Percentiles rank a stretch among this genome's conserved stretches.
These are phyloP conservation scores for Archips xylosteana DNA, from an alignment of 2,888 invertebrate genomes.

Conservation along the genomic window DNA sequence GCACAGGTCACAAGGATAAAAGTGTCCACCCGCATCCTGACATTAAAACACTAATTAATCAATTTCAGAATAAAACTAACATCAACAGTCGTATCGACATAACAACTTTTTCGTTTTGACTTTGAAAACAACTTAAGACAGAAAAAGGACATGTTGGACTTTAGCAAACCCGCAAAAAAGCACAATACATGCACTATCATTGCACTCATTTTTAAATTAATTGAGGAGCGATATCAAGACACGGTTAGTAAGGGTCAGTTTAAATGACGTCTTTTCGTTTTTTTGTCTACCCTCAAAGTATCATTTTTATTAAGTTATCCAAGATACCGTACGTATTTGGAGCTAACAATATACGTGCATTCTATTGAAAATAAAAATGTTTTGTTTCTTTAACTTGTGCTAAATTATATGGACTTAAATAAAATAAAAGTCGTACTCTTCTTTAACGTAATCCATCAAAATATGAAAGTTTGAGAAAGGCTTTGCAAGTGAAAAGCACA, in stretches of 20 bases:
- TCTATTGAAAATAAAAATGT: neutral
- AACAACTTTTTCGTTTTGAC: slow-evolving; percentile 59
- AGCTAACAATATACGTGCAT: slow-evolving; percentile 33
- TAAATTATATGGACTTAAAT: neutral
- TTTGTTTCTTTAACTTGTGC: neutral
- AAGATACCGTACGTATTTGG: neutral
- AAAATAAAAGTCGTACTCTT: neutral
- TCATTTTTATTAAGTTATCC: slow-evolving; percentile 14
- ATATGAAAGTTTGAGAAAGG: neutral
- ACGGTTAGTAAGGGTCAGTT: slow-evolving; percentile 34
- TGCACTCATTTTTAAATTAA: slow-evolving; percentile 49
- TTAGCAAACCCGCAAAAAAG: slow-evolving; percentile 67
- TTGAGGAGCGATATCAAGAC: slow-evolving; percentile 47
- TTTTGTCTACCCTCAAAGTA: slow-evolving; percentile 22
- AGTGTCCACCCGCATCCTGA: slow-evolving; percentile 80
- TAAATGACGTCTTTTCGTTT: slow-evolving; percentile 18
- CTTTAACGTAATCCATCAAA: neutral
- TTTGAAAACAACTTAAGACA: slow-evolving; percentile 68
- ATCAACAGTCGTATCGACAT: slow-evolving; percentile 52
- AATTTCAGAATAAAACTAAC: slow-evolving; percentile 59
- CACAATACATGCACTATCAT: slow-evolving; percentile 77
- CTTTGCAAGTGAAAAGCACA: slow-evolving; percentile 63
- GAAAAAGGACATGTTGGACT: slow-evolving; percentile 69
- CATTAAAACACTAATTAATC: slow-evolving; percentile 40
- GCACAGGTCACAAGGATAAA: slow-evolving; percentile 59